Base-by-base conservation (phyloP, 2,888 invertebrate species). In the Agrypnus murinus region DNA sequence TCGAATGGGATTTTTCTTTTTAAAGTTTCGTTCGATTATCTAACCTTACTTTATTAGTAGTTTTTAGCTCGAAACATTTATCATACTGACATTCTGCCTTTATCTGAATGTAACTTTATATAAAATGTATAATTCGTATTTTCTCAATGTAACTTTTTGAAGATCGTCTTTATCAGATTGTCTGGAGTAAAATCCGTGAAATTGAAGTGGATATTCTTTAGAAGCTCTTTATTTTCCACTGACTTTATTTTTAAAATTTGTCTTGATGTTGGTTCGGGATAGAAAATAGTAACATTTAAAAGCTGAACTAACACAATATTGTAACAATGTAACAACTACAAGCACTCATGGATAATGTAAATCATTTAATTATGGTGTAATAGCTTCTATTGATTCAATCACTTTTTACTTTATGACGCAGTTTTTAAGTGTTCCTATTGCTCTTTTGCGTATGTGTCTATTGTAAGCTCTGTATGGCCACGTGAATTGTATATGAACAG, bases 371-470 rank as follows among this genome's bases (percentile, higher is more conserved):
- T n/a, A n/a, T n/a, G 5, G 25, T 25, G 25, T 25, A 25, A 25
- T 25, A 3, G 25, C 25, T 25, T 50, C 2, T 25, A 50, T 50
- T 50, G 14, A 12, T 32, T 31, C 50, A 31, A 32, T 50, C 50
- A 32, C 25, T 50, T 43, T 14, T 43, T 12, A 43, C 25, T 25
- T 25, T 3, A 12, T 50, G 50, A 50, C 50, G 50, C 25, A 50
- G 50, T 12, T n/a, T n/a, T n/a, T n/a, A n/a, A n/a, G n/a, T n/a
- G n/a, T n/a, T n/a, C 25, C 32, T 19, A 5, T 3, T 25, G 25
- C 5, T 46, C n/a, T 48, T 7, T 14, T 10, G 7, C 9, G 19
- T 10, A 17, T 46, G 10, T n/a, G n/a, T n/a, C n/a, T n/a, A n/a
- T n/a, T n/a, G n/a, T n/a, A n/a, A n/a, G n/a, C n/a, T n/a, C n/a